Percentiles rank a stretch among this genome's conserved stretches.
phyloP scores from a whole-genome alignment of 2,797 vertebrate species.

The Etheostoma nigrum region DNA sequence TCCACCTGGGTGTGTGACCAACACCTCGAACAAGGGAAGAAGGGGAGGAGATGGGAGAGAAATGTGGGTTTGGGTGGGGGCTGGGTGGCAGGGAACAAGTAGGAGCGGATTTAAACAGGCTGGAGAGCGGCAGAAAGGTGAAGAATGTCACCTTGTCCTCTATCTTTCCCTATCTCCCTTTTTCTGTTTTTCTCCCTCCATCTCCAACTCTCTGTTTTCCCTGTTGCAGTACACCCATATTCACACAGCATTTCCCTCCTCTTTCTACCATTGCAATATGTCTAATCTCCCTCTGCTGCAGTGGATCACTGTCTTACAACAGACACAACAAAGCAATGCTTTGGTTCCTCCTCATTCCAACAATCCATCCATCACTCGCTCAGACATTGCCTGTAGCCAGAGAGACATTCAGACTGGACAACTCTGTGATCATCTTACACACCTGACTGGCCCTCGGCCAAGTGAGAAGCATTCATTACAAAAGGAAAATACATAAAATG shows the following conservation, averaged over 20 bases:
- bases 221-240: slow-evolving; percentile 24
- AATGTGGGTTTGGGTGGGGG: slow-evolving; percentile 52
- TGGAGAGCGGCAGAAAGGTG: slow-evolving; percentile 40
- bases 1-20: slow-evolving; percentile 79
- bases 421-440: slow-evolving; percentile 78
- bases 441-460: slow-evolving; percentile 68
- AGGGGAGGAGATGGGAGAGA: slow-evolving; percentile 47
- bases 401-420: slow-evolving; percentile 74
- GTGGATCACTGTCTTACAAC: slow-evolving; percentile 54
- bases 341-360: slow-evolving; percentile 55
- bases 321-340: slow-evolving; percentile 59
- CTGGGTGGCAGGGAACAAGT: slow-evolving; percentile 39
- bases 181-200: slow-evolving; percentile 24
- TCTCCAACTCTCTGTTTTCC: slow-evolving; percentile 2
- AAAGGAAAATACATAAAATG: slow-evolving; percentile 69
- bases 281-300: slow-evolving; percentile 48
- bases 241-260: slow-evolving; percentile 12
- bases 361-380: slow-evolving; percentile 70
- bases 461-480: slow-evolving; percentile 62
- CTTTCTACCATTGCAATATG: slow-evolving; percentile 29
- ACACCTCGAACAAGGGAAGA: slow-evolving; percentile 67
- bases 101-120: slow-evolving; percentile 55
- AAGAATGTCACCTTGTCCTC: slow-evolving; percentile 67
- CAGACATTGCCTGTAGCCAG: slow-evolving; percentile 69
- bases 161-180: slow-evolving; percentile 12